These are phyloP conservation scores for Eretmocerus hayati DNA, from an alignment of 2,888 invertebrate genomes.

Conservation along the genomic window DNA sequence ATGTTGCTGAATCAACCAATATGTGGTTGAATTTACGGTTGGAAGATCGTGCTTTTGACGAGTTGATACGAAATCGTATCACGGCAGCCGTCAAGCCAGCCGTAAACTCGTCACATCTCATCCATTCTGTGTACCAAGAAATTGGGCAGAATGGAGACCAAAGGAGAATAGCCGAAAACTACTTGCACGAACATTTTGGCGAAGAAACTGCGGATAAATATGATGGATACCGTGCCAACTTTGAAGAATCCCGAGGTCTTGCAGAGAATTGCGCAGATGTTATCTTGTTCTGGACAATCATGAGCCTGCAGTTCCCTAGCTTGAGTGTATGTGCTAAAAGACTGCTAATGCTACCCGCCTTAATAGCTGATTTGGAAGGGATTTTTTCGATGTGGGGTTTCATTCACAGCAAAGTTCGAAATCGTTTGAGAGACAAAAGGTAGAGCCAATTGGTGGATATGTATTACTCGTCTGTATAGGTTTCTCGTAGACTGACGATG, in stretches of 20 bases:
- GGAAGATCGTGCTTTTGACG: not conserved
- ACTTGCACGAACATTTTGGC: not conserved
- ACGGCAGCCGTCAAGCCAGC: not conserved
- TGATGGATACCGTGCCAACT: not conserved
- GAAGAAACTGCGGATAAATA: not conserved
- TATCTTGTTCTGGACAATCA: not conserved
- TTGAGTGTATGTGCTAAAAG: not conserved
- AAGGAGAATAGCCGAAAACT: not conserved
- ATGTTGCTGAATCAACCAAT: conserved; percentile 6
- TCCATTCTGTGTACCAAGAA: conserved; percentile 6
- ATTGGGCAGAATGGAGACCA: not conserved
- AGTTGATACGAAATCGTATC: not conserved
- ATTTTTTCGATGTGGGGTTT: not conserved
- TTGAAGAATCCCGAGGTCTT: not conserved
- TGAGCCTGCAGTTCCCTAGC: not conserved
- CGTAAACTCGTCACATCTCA: not conserved
- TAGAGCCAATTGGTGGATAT: not conserved
- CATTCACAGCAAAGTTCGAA: not conserved
- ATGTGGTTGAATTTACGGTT: conserved; percentile 1
- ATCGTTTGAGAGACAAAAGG: not conserved
- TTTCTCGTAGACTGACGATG: too few species aligned
- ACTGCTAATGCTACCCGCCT: not conserved
- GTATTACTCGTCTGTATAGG: too few species aligned
- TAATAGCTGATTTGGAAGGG: not conserved
- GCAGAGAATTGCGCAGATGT: not conserved